Evolutionary conservation across 2,797 vertebrate genomes (phyloP).

Genomic region (Crocidura indochinensis): DNA sequence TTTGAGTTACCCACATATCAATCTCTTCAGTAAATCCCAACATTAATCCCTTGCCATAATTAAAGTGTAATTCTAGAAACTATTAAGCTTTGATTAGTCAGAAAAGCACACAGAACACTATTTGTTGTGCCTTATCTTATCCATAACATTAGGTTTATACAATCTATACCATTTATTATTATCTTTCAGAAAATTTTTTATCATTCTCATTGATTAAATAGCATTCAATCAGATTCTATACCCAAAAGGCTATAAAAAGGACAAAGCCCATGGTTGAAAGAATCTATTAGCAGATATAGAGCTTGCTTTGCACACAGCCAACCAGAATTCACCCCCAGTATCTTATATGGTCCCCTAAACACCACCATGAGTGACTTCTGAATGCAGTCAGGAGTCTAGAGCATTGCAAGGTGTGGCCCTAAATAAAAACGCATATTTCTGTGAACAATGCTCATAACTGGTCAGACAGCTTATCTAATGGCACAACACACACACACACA

Average conservation of each 20-base stretch:
- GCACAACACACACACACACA: background rate
- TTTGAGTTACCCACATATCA: too few relatives aligned
- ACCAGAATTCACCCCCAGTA: too few relatives aligned
- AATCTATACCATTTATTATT: constrained; percentile 25
- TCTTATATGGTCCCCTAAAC: too few relatives aligned
- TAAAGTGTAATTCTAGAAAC: background rate
- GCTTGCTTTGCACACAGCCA: too few relatives aligned
- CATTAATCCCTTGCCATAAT: background rate
- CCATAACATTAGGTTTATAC: background rate
- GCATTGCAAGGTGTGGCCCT: too few relatives aligned
- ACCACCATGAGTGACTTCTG: too few relatives aligned
- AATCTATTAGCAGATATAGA: too few relatives aligned
- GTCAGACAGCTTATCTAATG: background rate
- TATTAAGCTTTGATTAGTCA: background rate
- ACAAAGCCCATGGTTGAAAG: too few relatives aligned
- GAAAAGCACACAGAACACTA: background rate
- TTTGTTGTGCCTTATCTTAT: background rate
- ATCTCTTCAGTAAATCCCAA: too few relatives aligned
- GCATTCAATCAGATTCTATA: constrained; percentile 18
- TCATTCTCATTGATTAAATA: constrained; percentile 20
- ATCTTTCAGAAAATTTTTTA: constrained; percentile 12
- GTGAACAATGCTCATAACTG: background rate
- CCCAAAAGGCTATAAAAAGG: too few relatives aligned
- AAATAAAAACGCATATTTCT: background rate
- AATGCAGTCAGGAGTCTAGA: too few relatives aligned